Evolutionary conservation across 2,797 vertebrate species (phyloP).

Genomic region (Thunnus albacares): DNA sequence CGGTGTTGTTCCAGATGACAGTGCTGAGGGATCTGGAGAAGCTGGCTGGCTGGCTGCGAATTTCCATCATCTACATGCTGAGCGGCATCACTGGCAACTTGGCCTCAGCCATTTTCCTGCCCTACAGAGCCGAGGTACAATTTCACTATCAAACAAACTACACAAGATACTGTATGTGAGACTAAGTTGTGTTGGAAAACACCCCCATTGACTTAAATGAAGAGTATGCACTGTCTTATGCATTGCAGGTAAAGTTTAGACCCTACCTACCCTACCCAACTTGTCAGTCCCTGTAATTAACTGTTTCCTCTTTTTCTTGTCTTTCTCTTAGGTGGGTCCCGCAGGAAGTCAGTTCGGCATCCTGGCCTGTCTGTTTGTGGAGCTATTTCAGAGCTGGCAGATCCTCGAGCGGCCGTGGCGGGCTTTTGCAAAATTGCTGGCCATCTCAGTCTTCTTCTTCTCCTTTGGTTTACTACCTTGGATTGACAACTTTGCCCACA

Average conservation of each 20-base stretch:
- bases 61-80: constrained; percentile 97
- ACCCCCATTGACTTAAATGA: too few relatives aligned
- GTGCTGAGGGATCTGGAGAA: constrained; percentile 97
- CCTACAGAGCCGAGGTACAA: constrained; percentile 93
- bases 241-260: too few relatives aligned
- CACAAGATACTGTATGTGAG: too few relatives aligned
- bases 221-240: too few relatives aligned
- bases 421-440: constrained; percentile 94
- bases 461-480: constrained; percentile 97
- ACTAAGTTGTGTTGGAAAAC: too few relatives aligned
- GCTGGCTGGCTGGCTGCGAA: constrained; percentile 96
- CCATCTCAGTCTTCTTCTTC: constrained; percentile 95
- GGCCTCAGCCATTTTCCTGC: constrained; percentile 97
- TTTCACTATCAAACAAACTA: not conserved
- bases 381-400: constrained; percentile 99
- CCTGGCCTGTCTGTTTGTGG: constrained; percentile 98
- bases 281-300: too few relatives aligned
- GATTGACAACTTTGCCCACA: constrained; percentile 99
- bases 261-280: too few relatives aligned
- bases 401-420: constrained; percentile 96
- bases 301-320: not conserved
- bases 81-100: constrained; percentile 97
- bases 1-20: constrained; percentile 97
- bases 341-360: constrained; percentile 99
- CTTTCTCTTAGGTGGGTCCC: constrained; percentile 91